Evolutionary conservation across 2,797 vertebrate genomes (phyloP), one percentile per base, ranked within the genome.

Genomic region (Saguinus oedipus): DNA sequence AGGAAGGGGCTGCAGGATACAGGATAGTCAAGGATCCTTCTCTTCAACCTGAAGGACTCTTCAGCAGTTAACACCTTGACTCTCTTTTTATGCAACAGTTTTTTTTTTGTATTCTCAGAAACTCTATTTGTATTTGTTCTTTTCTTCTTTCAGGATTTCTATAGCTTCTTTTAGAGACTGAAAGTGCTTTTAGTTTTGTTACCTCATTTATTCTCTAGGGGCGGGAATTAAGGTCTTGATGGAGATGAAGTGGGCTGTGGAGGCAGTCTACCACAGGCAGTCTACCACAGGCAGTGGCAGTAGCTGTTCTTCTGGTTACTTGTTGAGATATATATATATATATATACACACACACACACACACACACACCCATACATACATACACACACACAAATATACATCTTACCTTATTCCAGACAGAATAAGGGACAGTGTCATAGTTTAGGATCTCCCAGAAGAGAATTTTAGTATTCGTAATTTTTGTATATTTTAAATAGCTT

Each of bases 361-460:
- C 26, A n/a, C 80, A 94, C 80, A 89, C 55, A 12, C 12, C 53
- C 2, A 26, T 1, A 3, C 8, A 44, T 2, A 44, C 55, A 82
- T 20, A 94, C 82, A 89, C 55, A 10, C 12, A 57, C 3, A 26
- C 1, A 3, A 5, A 36, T 30, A 50, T 14, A 17, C 13, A 61
- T 72, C 42, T 88, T 78, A 84, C 96, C 81, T 88, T 93, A 70
- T 91, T 87, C 96, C 84, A 96, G 94, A 91, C 42, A 95, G 76
- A 94, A 79, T 36, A 24, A 19, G 53, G 61, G 39, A 88, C 3
- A 44, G 53, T 93, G 42, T 95, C 85, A 81, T 57, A 82, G 14
- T 76, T 92, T 94, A 95, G 80, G 88, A 30, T 90, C 88, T 24
- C 57, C 84, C 75, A 88, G 97, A 98, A 97, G 48, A 93, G 36